Base-by-base conservation (phyloP, 2,888 invertebrate genomes). In the Syrista parreyssii region DNA sequence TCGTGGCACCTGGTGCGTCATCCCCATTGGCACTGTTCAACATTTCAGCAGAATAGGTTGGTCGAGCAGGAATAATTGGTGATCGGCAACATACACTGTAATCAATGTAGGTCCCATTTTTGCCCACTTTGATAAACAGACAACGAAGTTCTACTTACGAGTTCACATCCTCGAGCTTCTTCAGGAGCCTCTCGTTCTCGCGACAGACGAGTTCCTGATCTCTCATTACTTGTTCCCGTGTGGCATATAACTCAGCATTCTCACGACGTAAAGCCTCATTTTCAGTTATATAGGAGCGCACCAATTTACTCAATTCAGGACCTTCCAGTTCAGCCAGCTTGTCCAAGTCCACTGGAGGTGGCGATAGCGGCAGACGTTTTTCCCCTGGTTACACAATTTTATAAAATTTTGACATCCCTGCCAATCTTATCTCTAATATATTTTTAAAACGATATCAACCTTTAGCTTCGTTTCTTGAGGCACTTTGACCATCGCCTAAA, bases 161-260 rank as follows among this genome's bases (percentile, higher is more conserved):
- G 92, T 96, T 97, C 79, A 97, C 96, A 91, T 97, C 97, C 91
- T 98, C 98, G 76, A 98, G 92, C 91, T 97, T 97, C 91, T 96
- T 96, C 76, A 97, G 92, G 79, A 98, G 93, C 76, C 97, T 92
- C 90, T 98, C 98, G 88, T 98, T 98, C 91, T 98, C 98, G 77
- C 97, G 93, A 87, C 97, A 97, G 36, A 98, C 95, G 68, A 97
- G 91, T 91, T 98, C 98, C 90, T 98, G 98, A 90, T 98, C 98
- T 15, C 97, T 92, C 82, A 97, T 93, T 80, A 98, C 93, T 82
- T 96, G 94, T 89, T 98, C 97, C 74, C 97, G 92, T 0, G 96
- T 94, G 68, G 94, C 94, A 92, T 95, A 97, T 76, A 98, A 92
- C 84, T 98, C 98, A 1, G 95, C 94, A 91, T 98, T 98, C 92